Evolutionary conservation across 2,113 vertebrate genomes (phyloP), one percentile per base, ranked within the genome.

Genomic region (Brachyistius frenatus): DNA sequence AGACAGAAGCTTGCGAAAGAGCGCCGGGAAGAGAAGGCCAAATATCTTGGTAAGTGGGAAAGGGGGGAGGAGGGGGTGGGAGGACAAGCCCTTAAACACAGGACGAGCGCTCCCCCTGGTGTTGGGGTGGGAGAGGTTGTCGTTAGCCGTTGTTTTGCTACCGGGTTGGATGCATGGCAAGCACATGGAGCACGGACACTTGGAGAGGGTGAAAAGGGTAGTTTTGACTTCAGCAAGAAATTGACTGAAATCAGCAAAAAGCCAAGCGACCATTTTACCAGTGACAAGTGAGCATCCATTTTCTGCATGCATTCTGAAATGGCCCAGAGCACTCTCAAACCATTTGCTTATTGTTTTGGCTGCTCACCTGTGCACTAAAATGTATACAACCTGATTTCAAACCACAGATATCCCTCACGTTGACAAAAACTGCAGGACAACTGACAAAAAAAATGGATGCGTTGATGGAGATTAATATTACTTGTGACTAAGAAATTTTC

Each of bases 1-100:
- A 95, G 97, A 76, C 97, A 97, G 92, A 97, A 96, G 79, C 94
- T 96, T 76, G 98, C 97, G 0, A 97, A 97, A 88, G 96, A 98
- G 82, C 94, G 98, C 10, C 93, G 98, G 7, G 97, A 98, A 84
- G 97, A 99, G 52, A 94, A 97, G 61, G 97, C 97, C 87, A 98
- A 97, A 91, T 97, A 97, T 93, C 93, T 99, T 47, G 98, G 98
- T 99, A 86, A 96, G 97, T 79, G 3, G 49, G 13, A 58, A 13
- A 10, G 10, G 49, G 49, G 7, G n/a, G 47, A 23, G 57, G 7
- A 13, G 49, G 49, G 7, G n/a, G 47, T 31, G 57, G 7, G 39
- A 52, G 32, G 32, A 39, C 0, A 35, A 44, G 5, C 7, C 5
- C 4, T 14, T 5, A 57, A 69, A 54, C 41, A 67, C 14, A 66